Base-by-base conservation (phyloP, 1,140 invertebrate species). In the Euura lappo region DNA sequence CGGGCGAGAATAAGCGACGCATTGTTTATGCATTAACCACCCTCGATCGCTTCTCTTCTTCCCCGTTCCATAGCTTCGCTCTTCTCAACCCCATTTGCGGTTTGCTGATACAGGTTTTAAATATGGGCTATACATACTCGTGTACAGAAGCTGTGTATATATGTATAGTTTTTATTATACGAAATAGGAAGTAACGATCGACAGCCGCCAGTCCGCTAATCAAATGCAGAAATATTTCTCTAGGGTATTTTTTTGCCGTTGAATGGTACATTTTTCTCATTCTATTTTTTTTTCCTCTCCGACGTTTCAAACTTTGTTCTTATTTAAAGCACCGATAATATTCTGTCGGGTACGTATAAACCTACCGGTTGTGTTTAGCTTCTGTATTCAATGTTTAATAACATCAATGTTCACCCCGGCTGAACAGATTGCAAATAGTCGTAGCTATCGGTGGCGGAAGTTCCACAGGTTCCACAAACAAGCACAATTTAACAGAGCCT, bases 1-100 rank as follows among this genome's bases (percentile, higher is more conserved):
- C 51, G 51, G 51, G 51, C 5, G 51, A 60, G 51, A 60, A 60
- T 60, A 60, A 60, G 51, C 51, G 51, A 60, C 51, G 51, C 51
- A 60, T 60, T 60, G 51, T 60, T 60, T 60, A 60, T 60, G 51
- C 51, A 60, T 60, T n/a, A 60, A n/a, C 51, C 51, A 60, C 51
- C 51, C 51, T 60, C 51, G 51, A 60, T 60, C 51, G 51, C 51
- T 60, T 60, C 6, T 60, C 8, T n/a, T 60, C 13, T 3, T 60
- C 51, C 47, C 47, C 51, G 51, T 60, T 60, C 13, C 51, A 3
- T 11, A 8, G 28, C 28, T 28, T 28, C 28, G 28, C 28, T 1
- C 28, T 28, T 28, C 28, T 28, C 28, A 28, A 28, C 28, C 28
- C 28, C 1, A 1, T 28, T 28, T 28, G 28, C 28, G 28, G 28